Base-by-base conservation (phyloP, 2,888 invertebrate genomes). In the Dinocampus coccinellae region DNA sequence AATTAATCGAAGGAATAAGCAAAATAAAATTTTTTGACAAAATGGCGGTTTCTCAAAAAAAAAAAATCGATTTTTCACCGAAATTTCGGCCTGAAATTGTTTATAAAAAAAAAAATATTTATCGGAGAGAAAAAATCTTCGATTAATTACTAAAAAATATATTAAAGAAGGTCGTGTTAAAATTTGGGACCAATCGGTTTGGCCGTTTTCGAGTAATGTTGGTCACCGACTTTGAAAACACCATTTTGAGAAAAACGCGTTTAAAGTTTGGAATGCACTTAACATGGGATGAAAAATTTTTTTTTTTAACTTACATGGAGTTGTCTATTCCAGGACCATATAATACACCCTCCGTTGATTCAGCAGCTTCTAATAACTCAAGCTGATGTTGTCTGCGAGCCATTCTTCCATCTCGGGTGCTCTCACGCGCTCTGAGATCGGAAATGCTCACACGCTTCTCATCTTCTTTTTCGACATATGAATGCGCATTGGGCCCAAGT, bases 381-480 rank as follows among this genome's bases (percentile, higher is more conserved):
- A 75, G 58, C 39, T 75, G 72, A 2, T 68, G 62, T 69, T 71
- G 73, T 58, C 70, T 75, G 55, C 74, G 76, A 61, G 36, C 58
- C 74, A 78, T 78, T 77, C 76, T 75, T 70, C 71, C 77, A 22
- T 77, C 75, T 16, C 72, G 72, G 24, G 77, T 73, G 60, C 36
- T 70, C 0, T 69, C 74, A 47, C 70, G 33, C 16, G 73, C 66
- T 24, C 74, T 55, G 34, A 22, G 6, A 60, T 77, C 74, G n/a
- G 70, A 62, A 36, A 70, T 33, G 33, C 42, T 61, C 42, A 75
- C 52, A 47, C 39, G 36, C 9, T 7, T 9, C 20, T 36, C 16
- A 61, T 61, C 61, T 69, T 13, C 53, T 74, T 73, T 75, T 63
- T 72, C 62, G 13, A 67, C 69, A 68, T 75, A 74, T 36, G 57